Conservation (phyloP, 2,797 vertebrate genomes). For the Pseudochirops cupreus region DNA sequence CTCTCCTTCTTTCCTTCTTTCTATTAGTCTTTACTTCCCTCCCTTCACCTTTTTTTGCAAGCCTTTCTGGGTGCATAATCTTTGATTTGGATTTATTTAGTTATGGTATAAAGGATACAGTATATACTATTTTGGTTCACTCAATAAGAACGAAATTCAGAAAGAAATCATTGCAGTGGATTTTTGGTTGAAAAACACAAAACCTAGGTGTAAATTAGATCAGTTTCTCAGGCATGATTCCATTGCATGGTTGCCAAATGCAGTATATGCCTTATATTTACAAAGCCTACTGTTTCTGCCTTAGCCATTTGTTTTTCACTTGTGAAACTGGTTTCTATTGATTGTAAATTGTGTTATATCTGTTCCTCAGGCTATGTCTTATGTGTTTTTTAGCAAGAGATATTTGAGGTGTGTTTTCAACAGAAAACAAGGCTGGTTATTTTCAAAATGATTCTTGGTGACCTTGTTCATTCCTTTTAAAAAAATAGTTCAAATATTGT, state of each 20-base stretch:
- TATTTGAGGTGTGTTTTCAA: not conserved
- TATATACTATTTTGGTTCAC: not conserved
- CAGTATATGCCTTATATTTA: too few relatives aligned
- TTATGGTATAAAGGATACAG: not conserved
- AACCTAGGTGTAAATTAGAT: not conserved
- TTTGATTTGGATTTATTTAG: conserved; percentile 3
- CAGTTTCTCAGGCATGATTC: not conserved
- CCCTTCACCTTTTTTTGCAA: not conserved
- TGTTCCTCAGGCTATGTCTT: not conserved
- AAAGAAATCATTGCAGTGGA: conserved; percentile 2
- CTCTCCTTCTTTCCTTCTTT: too few relatives aligned
- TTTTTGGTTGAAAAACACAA: not conserved
- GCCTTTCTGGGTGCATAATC: not conserved
- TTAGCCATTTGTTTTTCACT: not conserved
- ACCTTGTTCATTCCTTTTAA: not conserved
- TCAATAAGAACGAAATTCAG: not conserved
- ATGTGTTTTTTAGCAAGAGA: not conserved
- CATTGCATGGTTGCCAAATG: not conserved
- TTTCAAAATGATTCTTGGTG: not conserved
- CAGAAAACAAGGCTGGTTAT: not conserved
- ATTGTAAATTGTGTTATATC: not conserved
- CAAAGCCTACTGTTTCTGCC: not conserved
- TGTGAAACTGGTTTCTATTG: not conserved
- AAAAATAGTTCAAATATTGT: not conserved
- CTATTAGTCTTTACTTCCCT: not conserved